These are phyloP conservation scores for Caranx ignobilis DNA, from an alignment of 2,113 vertebrate species.

Conservation along the genomic window DNA sequence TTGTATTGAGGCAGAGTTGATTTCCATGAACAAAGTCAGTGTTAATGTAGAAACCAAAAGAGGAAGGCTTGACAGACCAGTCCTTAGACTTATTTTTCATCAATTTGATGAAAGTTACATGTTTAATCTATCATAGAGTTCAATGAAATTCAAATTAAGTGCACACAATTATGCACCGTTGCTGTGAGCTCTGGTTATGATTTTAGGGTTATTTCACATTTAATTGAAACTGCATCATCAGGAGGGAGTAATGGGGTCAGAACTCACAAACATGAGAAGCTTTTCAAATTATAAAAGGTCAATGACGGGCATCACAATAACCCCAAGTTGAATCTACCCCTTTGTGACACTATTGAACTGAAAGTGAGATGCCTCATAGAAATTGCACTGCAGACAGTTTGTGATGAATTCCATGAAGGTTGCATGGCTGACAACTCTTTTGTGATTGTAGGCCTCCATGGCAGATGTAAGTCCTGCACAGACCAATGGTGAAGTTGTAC, in stretches of 20 bases:
- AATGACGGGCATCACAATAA: not conserved
- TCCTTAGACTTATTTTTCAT: not conserved
- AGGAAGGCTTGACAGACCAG: not conserved
- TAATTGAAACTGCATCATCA: not conserved
- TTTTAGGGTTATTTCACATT: not conserved
- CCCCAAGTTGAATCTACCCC: not conserved
- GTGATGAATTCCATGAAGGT: not conserved
- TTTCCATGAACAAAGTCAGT: not conserved
- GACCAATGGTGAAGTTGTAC: conserved; percentile 91
- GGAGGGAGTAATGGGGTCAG: not conserved
- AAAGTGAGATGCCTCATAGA: too few relatives aligned
- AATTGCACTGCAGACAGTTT: not conserved
- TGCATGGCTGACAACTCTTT: not conserved
- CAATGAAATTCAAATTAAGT: conserved; percentile 2
- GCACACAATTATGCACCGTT: not conserved
- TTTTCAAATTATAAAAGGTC: not conserved
- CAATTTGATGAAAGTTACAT: not conserved
- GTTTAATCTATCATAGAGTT: not conserved
- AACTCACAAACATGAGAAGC: not conserved
- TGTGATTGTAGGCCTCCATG: conserved; percentile 63
- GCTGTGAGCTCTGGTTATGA: not conserved
- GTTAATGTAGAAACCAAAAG: not conserved
- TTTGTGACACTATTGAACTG: not conserved
- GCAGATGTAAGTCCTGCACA: conserved; percentile 82
- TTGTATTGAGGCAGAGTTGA: not conserved